Conservation (phyloP, 2,113 vertebrate species). For the Paradoxurus hermaphroditus region DNA sequence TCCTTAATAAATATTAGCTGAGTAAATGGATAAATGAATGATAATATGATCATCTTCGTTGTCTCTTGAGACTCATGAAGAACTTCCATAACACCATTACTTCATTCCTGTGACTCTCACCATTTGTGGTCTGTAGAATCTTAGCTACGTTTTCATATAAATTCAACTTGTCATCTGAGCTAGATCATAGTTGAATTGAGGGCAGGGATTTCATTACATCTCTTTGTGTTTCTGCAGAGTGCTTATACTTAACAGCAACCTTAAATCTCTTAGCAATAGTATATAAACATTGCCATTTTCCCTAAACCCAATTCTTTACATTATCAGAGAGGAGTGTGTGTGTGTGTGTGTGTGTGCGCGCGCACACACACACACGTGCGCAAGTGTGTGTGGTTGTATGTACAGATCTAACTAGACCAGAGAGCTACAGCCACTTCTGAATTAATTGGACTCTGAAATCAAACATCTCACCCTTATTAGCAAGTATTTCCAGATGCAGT, state of each 20-base stretch:
- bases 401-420: not conserved
- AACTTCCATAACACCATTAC: not conserved
- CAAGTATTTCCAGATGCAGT: constrained; percentile 49
- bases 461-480: constrained; percentile 60
- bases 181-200: not conserved
- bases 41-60: not conserved
- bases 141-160: not conserved
- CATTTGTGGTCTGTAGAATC: not conserved
- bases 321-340: not conserved
- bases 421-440: constrained; percentile 41
- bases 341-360: not conserved
- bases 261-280: constrained; percentile 20
- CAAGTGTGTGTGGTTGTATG: not conserved
- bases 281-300: not conserved
- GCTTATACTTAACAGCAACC: not conserved
- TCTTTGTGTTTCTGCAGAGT: not conserved
- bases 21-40: not conserved
- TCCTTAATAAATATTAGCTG: not conserved
- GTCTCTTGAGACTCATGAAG: not conserved
- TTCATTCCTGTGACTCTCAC: not conserved
- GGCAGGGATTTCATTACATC: not conserved
- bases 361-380: too few species aligned
- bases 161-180: not conserved
- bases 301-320: constrained; percentile 16
- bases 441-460: constrained; percentile 59